A percentile compares a stretch with the other conserved stretches of the same genome.
These are phyloP conservation scores for Hexactinellida sp. DNA, from an alignment of 37 sponge, comb jelly and placozoan species.

Conservation along the genomic window DNA sequence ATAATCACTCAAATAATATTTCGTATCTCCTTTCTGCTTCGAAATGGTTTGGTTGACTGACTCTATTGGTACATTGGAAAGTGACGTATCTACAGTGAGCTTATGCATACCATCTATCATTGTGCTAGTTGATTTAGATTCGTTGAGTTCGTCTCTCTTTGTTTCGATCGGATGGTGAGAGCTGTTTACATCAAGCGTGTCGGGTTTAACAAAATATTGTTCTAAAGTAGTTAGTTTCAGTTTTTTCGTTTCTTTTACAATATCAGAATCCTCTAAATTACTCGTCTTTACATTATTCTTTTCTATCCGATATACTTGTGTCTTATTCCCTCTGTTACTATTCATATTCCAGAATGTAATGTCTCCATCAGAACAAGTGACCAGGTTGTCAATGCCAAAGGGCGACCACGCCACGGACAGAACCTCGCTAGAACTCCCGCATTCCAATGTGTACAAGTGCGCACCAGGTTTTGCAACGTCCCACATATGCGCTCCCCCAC, in stretches of 20 bases:
- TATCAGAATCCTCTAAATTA: not conserved
- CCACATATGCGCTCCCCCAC: constrained; percentile 1
- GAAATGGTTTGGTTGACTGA: not conserved
- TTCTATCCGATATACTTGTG: not conserved
- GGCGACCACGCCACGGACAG: not conserved
- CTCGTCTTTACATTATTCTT: not conserved
- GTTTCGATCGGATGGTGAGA: not conserved
- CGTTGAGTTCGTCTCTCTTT: not conserved
- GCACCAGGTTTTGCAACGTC: not conserved
- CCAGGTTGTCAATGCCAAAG: not conserved
- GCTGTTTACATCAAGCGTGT: not conserved
- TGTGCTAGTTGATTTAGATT: not conserved
- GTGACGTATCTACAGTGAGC: not conserved
- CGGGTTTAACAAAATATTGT: not conserved
- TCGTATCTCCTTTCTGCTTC: not conserved
- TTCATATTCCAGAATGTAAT: constrained; percentile 8
- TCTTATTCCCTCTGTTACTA: not conserved
- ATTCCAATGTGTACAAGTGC: not conserved
- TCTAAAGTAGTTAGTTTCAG: not conserved
- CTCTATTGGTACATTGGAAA: not conserved
- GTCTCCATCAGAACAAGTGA: not conserved
- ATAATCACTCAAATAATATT: not conserved
- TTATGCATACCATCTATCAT: not conserved
- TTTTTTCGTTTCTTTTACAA: not conserved
- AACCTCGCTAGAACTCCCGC: not conserved